A percentile compares a stretch with the other conserved stretches of the same genome.
These are phyloP conservation scores for Fabriciana adippe DNA, from an alignment of 2,888 invertebrate species.

Conservation along the genomic window DNA sequence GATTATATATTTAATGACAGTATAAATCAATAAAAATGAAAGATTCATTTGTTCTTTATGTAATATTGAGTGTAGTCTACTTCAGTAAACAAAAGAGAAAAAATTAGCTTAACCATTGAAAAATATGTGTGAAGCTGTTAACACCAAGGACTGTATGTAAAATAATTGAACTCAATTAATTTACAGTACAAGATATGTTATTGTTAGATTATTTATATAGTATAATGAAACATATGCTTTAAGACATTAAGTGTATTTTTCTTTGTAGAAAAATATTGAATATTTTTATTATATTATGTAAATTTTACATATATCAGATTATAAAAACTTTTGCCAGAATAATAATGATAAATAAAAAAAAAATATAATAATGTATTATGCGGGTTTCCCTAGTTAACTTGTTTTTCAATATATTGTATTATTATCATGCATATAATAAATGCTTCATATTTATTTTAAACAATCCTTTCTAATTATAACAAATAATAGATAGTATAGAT, in stretches of 20 bases:
- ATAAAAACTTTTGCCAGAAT: too few species aligned
- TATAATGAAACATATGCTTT: not conserved
- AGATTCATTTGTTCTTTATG: too few species aligned
- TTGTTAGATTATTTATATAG: not conserved
- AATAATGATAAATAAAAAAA: too few species aligned
- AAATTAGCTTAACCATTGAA: not conserved
- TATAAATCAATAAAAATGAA: too few species aligned
- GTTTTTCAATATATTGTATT: not conserved
- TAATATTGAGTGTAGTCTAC: too few species aligned
- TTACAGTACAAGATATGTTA: not conserved
- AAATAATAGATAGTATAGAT: too few species aligned
- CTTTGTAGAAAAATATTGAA: not conserved
- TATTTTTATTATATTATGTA: too few species aligned
- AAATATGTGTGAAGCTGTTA: not conserved
- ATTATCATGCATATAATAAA: not conserved
- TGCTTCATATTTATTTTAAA: not conserved
- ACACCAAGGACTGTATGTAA: slow-evolving; percentile 2
- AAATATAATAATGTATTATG: too few species aligned
- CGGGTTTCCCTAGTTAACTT: too few species aligned
- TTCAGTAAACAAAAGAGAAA: not conserved
- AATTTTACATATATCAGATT: too few species aligned
- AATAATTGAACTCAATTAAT: not conserved
- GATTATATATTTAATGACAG: too few species aligned
- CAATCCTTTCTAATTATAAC: too few species aligned
- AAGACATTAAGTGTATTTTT: not conserved